These are phyloP conservation scores for Acridotheres tristis DNA, from an alignment of 2,797 vertebrate species.

Conservation along the genomic window DNA sequence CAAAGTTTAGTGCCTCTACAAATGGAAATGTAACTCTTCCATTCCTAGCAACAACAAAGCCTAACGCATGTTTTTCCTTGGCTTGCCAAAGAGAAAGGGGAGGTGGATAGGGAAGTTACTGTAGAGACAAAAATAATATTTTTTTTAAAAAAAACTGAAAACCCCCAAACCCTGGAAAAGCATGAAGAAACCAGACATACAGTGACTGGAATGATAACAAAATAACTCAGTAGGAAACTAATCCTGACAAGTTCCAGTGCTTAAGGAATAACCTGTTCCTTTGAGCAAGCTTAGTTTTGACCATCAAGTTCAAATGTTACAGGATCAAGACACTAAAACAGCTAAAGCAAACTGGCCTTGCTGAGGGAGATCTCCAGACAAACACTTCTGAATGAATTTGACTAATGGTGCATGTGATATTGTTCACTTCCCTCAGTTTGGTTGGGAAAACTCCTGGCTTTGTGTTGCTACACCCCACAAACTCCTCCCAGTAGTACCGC, in stretches of 20 bases:
- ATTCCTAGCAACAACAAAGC: background rate
- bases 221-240: background rate
- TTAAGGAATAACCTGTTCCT: background rate
- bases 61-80: background rate
- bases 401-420: background rate
- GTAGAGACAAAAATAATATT: background rate
- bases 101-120: background rate
- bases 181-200: background rate
- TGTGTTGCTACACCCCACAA: background rate
- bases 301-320: background rate
- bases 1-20: background rate
- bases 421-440: background rate
- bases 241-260: background rate
- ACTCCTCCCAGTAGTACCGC: background rate
- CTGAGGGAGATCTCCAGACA: background rate
- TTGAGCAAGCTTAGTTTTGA: background rate
- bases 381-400: background rate
- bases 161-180: background rate
- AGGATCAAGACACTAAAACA: background rate
- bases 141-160: background rate
- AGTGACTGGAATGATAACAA: background rate
- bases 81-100: background rate
- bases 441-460: background rate
- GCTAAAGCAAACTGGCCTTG: background rate
- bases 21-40: background rate